Evolutionary conservation across 2,888 invertebrate genomes (phyloP).

Genomic region (Parnassius orleans): DNA sequence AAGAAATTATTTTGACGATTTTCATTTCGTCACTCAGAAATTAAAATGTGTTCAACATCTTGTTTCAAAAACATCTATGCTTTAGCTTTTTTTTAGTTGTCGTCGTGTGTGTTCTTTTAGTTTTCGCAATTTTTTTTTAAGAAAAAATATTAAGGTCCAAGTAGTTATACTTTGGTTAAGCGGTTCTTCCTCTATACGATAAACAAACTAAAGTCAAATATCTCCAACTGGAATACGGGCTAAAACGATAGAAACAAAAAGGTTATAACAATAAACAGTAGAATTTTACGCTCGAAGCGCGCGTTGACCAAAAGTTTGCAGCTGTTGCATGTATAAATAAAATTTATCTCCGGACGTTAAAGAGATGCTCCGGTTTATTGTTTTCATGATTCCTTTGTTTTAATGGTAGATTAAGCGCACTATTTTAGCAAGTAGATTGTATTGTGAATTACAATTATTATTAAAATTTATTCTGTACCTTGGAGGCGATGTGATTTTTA

Average conservation of each 20-base stretch:
- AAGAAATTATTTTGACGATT: no score
- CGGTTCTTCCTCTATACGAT: slow-evolving; percentile 44
- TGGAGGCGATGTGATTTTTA: no score
- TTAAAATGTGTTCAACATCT: no score
- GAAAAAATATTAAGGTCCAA: slow-evolving; percentile 4
- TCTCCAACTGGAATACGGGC: slow-evolving; percentile 30
- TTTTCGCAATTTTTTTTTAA: slow-evolving; percentile 15
- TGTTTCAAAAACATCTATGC: no score
- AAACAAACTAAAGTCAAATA: slow-evolving; percentile 47
- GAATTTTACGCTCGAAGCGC: slow-evolving; percentile 48
- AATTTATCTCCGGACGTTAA: slow-evolving; percentile 76
- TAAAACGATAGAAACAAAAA: slow-evolving; percentile 64
- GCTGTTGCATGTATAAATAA: slow-evolving; percentile 77
- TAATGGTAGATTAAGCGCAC: slow-evolving; percentile 27
- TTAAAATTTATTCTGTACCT: no score
- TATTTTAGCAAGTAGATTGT: slow-evolving; percentile 5
- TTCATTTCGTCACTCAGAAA: no score
- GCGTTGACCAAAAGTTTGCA: slow-evolving; percentile 81
- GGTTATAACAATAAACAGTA: slow-evolving; percentile 62
- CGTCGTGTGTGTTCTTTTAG: slow-evolving; percentile 53
- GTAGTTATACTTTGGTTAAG: slow-evolving; percentile 29
- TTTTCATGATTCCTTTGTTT: slow-evolving; percentile 42
- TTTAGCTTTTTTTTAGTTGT: slow-evolving; percentile 9
- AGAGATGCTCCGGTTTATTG: slow-evolving; percentile 69
- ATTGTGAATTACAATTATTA: neutral